Evolutionary conservation across 2,797 vertebrate species (phyloP).

Genomic region (Nyctibius grandis): DNA sequence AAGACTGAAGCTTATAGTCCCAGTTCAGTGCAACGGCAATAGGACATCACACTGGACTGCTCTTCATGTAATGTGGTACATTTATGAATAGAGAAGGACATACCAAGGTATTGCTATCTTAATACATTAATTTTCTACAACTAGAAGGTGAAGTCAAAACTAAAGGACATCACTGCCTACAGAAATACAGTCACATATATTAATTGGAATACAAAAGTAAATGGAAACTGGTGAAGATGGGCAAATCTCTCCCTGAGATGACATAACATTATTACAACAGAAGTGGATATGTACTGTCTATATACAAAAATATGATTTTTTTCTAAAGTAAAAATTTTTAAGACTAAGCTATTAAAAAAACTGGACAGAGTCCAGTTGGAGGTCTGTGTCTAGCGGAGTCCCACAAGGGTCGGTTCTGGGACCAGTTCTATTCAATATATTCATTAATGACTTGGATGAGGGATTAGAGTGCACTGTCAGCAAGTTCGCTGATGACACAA

Average conservation of each 20-base stretch:
- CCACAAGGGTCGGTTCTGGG: no score
- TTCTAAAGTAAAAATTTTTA: not conserved
- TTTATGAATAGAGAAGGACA: not conserved
- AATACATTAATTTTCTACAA: not conserved
- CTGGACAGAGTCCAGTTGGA: no score
- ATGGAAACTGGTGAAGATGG: not conserved
- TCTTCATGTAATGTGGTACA: not conserved
- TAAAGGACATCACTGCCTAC: not conserved
- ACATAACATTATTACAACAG: not conserved
- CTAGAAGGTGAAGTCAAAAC: not conserved
- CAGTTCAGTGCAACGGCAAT: not conserved
- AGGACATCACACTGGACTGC: not conserved
- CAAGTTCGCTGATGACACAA: no score
- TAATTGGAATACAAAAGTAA: not conserved
- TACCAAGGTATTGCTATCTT: not conserved
- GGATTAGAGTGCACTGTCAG: no score
- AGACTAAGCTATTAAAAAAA: not conserved
- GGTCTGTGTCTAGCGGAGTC: no score
- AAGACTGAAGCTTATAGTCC: not conserved
- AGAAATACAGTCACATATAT: not conserved
- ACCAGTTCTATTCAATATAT: no score
- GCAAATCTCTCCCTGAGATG: not conserved
- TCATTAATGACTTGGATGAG: no score
- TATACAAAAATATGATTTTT: not conserved
- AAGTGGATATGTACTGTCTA: not conserved